Evolutionary conservation across 2,113 vertebrate genomes (phyloP), one percentile per base, ranked within the genome.

Genomic region (Heterotis niloticus): DNA sequence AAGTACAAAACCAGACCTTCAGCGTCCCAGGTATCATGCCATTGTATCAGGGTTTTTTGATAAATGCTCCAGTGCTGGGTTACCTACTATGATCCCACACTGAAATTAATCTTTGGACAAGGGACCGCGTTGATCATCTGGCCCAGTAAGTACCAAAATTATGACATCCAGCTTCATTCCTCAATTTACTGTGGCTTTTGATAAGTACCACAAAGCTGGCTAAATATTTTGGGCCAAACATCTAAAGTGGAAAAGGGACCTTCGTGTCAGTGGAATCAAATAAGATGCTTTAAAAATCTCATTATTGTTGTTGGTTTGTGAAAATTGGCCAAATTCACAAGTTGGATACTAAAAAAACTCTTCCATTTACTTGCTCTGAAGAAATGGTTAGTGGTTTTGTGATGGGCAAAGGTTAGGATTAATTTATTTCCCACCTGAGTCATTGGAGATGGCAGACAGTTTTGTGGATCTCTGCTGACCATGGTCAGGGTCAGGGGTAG

Each of bases 1-100:
- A 83, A 89, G 88, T 90, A 44, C 34, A 2, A 44, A 44, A 84
- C 85, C 81, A 56, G 7, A n/a, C 57, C 14, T 44, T 4, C 23
- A 24, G 12, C 11, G 34, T 44, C 34, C 7, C 34, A 2, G 16
- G 70, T 5, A n/a, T 44, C 9, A 65, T 29, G 24, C 51, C 34
- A 44, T 44, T 44, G 34, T 44, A 44, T 7, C 7, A 7, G 7
- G 34, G 34, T 2, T 44, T 44, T 44, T 44, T 44, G 34, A 44
- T 4, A 44, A 44, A 44, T 7, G 7, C 34, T 44, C 34, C 7
- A 44, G 34, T 44, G 34, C 34, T 44, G 34, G 34, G 34, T 44
- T 7, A 44, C 34, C 34, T 44, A 44, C 34, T 44, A 44, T 44
- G 34, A 44, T 44, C 34, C 34, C 34, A 44, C 34, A 44, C 3